Base-by-base conservation (phyloP, 2,113 vertebrate species). In the Rhombomys opimus region DNA sequence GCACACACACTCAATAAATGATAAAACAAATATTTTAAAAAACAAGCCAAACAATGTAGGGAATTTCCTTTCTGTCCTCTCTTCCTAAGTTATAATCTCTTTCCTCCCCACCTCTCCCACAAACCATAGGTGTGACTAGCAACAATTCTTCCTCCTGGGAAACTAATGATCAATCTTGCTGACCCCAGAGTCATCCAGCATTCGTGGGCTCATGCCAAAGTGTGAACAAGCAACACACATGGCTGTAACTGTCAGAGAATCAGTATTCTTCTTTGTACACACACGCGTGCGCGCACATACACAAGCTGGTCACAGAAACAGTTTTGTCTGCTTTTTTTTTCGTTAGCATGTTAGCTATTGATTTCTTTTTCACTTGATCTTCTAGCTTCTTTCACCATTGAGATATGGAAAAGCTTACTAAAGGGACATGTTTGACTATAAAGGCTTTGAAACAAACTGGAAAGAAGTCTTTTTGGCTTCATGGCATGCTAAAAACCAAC, bases 81-180 rank as follows among this genome's bases (percentile, higher is more conserved):
- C 35, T 82, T 89, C 4, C 35, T 13, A 23, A 13, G 4, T 7
- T 68, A 35, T 1, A 12, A 1, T 2, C 9, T 8, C 25, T 68
- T 17, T 25, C 5, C 32, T 15, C 93, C 20, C 22, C 52, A 46
- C 20, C 20, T 11, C n/a, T 41, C 23, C 23, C 57, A 27, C 35
- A 87, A 17, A 57, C 80, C 18, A 91, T 22, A 87, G n/a, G 61
- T 75, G 38, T 70, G 75, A 73, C 15, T 32, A 63, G 15, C 25
- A 92, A 32, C 17, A 46, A 25, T 90, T 50, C 12, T 22, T 23
- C 54, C 2, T 14, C 57, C 46, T 1, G 0, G 27, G 5, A 89
- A 97, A 89, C 72, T 82, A 78, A 15, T 61, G 52, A 81, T 59
- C 81, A 95, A 32, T 30, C 20, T 78, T 85, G 11, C 72, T 82